A percentile compares a stretch with the other conserved stretches of the same genome.
phyloP scores from a whole-genome alignment of 1,140 invertebrate species.

The Leptoteleia sp. region DNA sequence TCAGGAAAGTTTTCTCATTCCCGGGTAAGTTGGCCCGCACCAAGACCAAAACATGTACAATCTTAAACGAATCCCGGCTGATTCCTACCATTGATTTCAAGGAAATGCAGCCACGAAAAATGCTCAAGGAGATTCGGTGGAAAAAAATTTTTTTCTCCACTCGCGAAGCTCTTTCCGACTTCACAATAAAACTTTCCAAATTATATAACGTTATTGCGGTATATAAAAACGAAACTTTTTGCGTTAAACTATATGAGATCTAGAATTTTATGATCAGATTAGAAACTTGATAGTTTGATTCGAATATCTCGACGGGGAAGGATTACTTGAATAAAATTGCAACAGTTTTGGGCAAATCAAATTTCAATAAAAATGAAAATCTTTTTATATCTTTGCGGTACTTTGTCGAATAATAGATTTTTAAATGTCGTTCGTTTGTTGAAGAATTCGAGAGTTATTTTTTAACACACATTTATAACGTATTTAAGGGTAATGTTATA shows the following conservation, averaged over 20 bases:
- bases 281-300: slow-evolving; percentile 11
- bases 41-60: slow-evolving; percentile 14
- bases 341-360: neutral
- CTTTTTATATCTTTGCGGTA: no score
- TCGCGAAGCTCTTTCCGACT: neutral
- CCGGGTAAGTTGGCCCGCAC: neutral
- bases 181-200: slow-evolving; percentile 16
- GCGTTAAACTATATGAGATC: neutral
- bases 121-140: neutral
- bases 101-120: slow-evolving; percentile 6
- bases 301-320: neutral
- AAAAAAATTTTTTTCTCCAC: slow-evolving; percentile 2
- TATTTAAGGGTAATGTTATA: no score
- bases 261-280: slow-evolving; percentile 9
- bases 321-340: neutral
- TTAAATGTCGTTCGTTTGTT: no score
- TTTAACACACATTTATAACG: no score
- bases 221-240: slow-evolving; percentile 18
- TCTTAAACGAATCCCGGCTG: slow-evolving; percentile 13
- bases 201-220: slow-evolving; percentile 3
- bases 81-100: slow-evolving; percentile 6
- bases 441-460: no score
- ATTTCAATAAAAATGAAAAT: no score
- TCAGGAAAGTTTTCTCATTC: slow-evolving; percentile 31
- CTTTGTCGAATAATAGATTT: no score